A percentile compares a stretch with the other conserved stretches of the same genome.
phyloP scores from a whole-genome alignment of 2,888 invertebrate species.

The Acrobasis suavella region DNA sequence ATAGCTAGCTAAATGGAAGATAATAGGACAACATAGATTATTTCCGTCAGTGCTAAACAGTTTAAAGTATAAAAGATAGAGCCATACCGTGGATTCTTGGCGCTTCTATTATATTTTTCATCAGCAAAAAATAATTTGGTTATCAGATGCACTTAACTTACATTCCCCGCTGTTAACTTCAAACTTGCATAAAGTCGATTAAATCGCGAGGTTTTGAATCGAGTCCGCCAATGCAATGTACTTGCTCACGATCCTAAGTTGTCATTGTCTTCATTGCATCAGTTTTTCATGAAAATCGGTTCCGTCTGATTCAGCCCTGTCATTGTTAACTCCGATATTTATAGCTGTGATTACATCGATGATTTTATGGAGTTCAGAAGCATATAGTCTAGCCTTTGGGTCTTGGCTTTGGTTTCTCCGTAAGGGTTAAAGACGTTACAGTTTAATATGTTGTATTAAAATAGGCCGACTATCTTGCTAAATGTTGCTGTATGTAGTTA shows the following conservation, averaged over 20 bases:
- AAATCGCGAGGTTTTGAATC: conserved; percentile 13
- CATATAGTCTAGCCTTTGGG: background rate
- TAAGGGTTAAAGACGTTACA: too few species aligned
- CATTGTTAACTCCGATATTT: conserved; percentile 6
- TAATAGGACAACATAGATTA: too few species aligned
- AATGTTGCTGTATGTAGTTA: too few species aligned
- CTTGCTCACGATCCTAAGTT: conserved; percentile 26
- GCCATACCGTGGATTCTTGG: too few species aligned
- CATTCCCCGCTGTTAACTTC: conserved; percentile 7
- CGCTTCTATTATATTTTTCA: too few species aligned
- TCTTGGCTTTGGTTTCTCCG: too few species aligned
- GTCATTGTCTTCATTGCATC: conserved; percentile 22
- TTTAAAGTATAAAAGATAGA: too few species aligned
- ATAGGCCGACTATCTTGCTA: too few species aligned
- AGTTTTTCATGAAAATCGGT: conserved; percentile 19
- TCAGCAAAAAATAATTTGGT: too few species aligned
- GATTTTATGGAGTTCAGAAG: background rate
- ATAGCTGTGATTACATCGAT: background rate
- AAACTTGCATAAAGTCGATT: background rate
- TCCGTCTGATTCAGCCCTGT: conserved; percentile 12
- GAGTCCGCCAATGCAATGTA: conserved; percentile 29
- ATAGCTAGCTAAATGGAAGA: too few species aligned
- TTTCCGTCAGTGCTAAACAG: too few species aligned
- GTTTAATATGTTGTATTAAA: too few species aligned
- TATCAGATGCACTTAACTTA: background rate